These are phyloP conservation scores for Batillaria attramentaria DNA, from an alignment of 1,140 invertebrate species.

Conservation along the genomic window DNA sequence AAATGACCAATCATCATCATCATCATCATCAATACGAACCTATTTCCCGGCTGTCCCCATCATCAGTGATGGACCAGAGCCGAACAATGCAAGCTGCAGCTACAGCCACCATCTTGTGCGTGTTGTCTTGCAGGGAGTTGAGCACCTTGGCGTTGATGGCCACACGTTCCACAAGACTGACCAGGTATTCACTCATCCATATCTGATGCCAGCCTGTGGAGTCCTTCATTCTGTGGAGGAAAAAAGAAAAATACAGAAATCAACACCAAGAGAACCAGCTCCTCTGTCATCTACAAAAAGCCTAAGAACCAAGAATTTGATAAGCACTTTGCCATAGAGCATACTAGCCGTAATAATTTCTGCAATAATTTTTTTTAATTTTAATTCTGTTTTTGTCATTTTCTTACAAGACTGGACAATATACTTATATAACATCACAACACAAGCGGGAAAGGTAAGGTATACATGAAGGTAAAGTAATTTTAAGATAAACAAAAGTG, in stretches of 20 bases:
- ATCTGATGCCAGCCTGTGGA: conserved; percentile 95
- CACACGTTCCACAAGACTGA: conserved; percentile 90
- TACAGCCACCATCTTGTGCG: conserved; percentile 90
- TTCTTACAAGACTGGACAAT: too few relatives aligned
- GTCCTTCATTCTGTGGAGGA: conserved; percentile 88
- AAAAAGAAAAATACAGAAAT: neutral
- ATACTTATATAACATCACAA: too few relatives aligned
- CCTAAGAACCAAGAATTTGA: too few relatives aligned
- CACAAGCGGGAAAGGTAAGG: neutral
- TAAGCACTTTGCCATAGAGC: too few relatives aligned
- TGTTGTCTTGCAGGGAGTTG: conserved; percentile 71
- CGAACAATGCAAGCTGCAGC: conserved; percentile 87
- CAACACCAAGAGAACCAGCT: neutral
- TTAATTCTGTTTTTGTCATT: too few relatives aligned
- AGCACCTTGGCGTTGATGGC: conserved; percentile 95
- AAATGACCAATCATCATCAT: too few relatives aligned
- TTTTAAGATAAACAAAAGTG: too few relatives aligned
- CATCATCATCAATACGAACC: conserved; percentile 78
- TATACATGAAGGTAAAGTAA: neutral
- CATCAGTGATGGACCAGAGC: conserved; percentile 91
- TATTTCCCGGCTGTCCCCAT: conserved; percentile 83
- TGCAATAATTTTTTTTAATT: too few relatives aligned
- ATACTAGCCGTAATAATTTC: too few relatives aligned
- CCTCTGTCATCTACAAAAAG: too few relatives aligned
- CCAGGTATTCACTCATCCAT: conserved; percentile 93